A percentile compares a stretch with the other conserved stretches of the same genome.
Evolutionary conservation across 1,140 invertebrate species (phyloP).

Genomic region (Calycopis cecrops): DNA sequence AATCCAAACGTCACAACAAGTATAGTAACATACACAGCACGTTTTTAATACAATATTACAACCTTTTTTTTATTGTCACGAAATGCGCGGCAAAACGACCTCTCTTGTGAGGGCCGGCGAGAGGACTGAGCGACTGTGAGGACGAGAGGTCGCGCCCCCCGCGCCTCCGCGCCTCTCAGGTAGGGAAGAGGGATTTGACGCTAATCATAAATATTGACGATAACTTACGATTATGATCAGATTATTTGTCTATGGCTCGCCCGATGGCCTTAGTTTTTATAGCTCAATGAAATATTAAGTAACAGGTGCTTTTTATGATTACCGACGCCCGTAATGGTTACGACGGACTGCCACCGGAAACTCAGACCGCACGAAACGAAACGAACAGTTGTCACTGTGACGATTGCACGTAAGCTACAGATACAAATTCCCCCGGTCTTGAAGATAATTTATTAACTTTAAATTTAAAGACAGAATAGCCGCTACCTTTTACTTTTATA

Average conservation of each 20-base stretch:
- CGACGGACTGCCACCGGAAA: no score
- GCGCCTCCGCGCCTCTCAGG: conserved; percentile 2
- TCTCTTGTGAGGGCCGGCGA: conserved; percentile 29
- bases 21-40: conserved; percentile 54
- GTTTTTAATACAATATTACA: conserved; percentile 50
- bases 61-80: conserved; percentile 51
- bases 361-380: no score
- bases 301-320: no score
- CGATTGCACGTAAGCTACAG: no score
- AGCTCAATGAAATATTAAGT: no score
- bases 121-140: conserved; percentile 53
- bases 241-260: background rate
- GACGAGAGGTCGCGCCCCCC: conserved; percentile 43
- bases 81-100: conserved; percentile 35
- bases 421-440: no score
- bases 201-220: conserved; percentile 20
- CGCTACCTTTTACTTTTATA: no score
- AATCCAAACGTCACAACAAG: conserved; percentile 46
- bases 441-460: no score
- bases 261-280: background rate
- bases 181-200: conserved; percentile 17
- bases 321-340: no score
- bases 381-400: no score
- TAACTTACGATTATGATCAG: conserved; percentile 41
- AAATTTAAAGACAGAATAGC: no score